Conservation (phyloP, 2,888 invertebrate species). For the Drosophila imparisetae region DNA sequence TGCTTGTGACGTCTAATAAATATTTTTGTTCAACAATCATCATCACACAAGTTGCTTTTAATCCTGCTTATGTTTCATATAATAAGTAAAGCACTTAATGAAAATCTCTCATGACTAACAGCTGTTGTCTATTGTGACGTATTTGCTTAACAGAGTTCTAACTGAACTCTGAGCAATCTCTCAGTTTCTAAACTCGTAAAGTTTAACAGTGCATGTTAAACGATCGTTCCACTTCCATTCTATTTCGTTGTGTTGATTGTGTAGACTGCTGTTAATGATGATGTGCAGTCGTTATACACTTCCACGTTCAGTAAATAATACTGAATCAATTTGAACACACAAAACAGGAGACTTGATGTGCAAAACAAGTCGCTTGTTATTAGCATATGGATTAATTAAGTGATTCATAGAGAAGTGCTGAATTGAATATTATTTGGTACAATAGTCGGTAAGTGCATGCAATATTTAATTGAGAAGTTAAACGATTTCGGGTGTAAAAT, state of each 20-base stretch:
- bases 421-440: slow-evolving; percentile 22
- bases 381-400: slow-evolving; percentile 5
- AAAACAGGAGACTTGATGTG: slow-evolving; percentile 29
- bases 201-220: slow-evolving; percentile 13
- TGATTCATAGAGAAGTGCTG: slow-evolving; percentile 1
- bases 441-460: slow-evolving; percentile 36
- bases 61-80: background rate
- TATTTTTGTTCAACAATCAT: background rate
- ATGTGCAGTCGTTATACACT: slow-evolving; percentile 29
- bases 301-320: slow-evolving; percentile 26
- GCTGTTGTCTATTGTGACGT: background rate
- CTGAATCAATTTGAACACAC: slow-evolving; percentile 22
- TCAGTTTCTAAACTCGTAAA: background rate
- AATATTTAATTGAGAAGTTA: slow-evolving; percentile 21
- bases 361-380: background rate
- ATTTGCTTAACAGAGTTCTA: background rate
- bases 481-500: slow-evolving; percentile 33
- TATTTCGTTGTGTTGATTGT: slow-evolving; percentile 9
- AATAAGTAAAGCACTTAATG: background rate
- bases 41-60: background rate
- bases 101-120: background rate
- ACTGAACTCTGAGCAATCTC: background rate
- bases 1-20: background rate
- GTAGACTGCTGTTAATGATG: slow-evolving; percentile 12
- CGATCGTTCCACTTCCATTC: slow-evolving; percentile 36